Percentiles rank a stretch among this genome's conserved stretches.
Evolutionary conservation across 1,140 invertebrate genomes (phyloP).

Genomic region (Neoseiulus cucumeris): DNA sequence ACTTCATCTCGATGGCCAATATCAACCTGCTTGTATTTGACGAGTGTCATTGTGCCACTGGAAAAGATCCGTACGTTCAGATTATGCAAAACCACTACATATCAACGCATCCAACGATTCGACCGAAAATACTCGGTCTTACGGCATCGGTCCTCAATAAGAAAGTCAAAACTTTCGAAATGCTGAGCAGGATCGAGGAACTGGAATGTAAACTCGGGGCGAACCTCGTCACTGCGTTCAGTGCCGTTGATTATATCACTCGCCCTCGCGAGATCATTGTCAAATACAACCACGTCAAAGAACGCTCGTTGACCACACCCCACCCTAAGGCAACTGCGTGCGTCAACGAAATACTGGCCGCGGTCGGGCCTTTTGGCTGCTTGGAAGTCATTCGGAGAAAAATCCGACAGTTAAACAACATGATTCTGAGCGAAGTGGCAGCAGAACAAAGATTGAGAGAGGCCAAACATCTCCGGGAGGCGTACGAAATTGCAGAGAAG

Average conservation of each 20-base stretch:
- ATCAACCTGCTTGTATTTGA: constrained; percentile 69
- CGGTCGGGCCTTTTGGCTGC: constrained; percentile 2
- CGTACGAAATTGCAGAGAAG: neutral
- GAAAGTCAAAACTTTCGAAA: neutral
- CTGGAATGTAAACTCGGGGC: neutral
- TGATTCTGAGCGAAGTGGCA: neutral
- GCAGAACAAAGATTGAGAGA: neutral
- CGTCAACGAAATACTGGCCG: neutral
- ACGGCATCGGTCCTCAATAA: constrained; percentile 57
- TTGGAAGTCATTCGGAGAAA: neutral
- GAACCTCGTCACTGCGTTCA: neutral
- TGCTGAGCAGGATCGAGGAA: neutral
- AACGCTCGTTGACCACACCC: neutral
- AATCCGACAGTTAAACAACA: neutral
- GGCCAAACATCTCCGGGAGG: neutral
- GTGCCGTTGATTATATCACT: constrained; percentile 1
- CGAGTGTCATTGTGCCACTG: constrained; percentile 65
- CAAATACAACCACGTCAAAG: neutral
- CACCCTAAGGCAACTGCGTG: neutral
- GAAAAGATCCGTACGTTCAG: constrained; percentile 24
- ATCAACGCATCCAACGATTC: constrained; percentile 23
- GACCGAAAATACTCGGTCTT: constrained; percentile 52
- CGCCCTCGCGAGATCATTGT: neutral
- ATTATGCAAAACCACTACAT: constrained; percentile 41
- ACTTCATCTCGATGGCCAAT: constrained; percentile 35